These are phyloP conservation scores for Eolophus roseicapilla DNA, from an alignment of 2,113 vertebrate species.

Conservation along the genomic window DNA sequence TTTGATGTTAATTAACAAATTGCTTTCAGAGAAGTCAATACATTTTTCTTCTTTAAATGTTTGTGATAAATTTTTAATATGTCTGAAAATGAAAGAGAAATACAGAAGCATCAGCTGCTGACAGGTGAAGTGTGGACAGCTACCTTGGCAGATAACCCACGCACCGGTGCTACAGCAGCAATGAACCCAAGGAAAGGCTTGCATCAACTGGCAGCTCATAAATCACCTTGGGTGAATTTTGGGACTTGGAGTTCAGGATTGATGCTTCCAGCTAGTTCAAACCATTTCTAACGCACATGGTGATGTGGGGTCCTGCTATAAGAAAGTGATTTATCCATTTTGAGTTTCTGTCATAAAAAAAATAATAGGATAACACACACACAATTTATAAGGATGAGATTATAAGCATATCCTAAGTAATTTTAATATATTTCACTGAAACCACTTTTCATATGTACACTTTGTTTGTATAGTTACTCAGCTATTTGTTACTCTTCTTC, in stretches of 20 bases:
- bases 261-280: not conserved
- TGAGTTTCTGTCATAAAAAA: not conserved
- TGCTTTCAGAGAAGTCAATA: constrained; percentile 80
- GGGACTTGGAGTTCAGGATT: not conserved
- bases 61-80: constrained; percentile 76
- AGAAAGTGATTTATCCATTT: not conserved
- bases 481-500: not conserved
- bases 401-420: not conserved
- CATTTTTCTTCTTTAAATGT: constrained; percentile 75
- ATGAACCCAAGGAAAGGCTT: not conserved
- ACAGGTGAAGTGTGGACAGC: not conserved
- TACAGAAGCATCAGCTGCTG: not conserved
- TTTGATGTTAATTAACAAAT: constrained; percentile 86
- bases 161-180: not conserved
- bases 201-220: not conserved
- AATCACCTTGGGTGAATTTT: not conserved
- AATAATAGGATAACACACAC: not conserved
- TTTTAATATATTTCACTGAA: not conserved
- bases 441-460: not conserved
- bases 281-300: not conserved
- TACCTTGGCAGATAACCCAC: not conserved
- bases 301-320: too few species aligned
- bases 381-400: not conserved
- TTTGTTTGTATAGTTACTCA: not conserved
- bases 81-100: constrained; percentile 57